A percentile compares a stretch with the other conserved stretches of the same genome.
These are phyloP conservation scores for Xiphorhynchus elegans DNA, from an alignment of 2,113 vertebrate genomes.

Conservation along the genomic window DNA sequence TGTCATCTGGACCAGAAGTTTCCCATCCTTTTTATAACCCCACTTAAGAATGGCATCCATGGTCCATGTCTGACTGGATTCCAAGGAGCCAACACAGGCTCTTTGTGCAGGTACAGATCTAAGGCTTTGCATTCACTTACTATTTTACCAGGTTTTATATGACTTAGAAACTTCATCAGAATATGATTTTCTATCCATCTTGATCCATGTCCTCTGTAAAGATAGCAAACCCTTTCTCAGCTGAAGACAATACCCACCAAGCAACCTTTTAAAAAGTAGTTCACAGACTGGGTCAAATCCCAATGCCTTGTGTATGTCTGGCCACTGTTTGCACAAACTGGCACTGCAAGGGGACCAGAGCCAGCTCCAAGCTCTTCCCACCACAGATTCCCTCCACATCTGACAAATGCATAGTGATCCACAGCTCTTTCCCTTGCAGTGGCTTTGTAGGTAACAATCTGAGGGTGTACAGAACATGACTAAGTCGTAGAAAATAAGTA, in stretches of 20 bases:
- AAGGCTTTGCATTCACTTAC: background rate
- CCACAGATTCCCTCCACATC: background rate
- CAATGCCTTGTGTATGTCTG: background rate
- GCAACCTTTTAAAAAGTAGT: background rate
- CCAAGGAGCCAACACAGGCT: background rate
- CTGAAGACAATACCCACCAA: background rate
- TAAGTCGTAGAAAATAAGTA: background rate
- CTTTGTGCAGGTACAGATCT: background rate
- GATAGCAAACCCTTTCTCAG: background rate
- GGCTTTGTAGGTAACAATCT: background rate
- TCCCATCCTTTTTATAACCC: background rate
- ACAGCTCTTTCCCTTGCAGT: background rate
- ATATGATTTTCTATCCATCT: background rate
- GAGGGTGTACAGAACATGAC: background rate
- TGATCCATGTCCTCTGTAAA: background rate
- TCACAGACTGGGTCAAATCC: background rate
- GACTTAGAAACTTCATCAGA: background rate
- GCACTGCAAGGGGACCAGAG: rapidly evolving
- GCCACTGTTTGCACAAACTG: background rate
- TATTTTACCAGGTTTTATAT: background rate
- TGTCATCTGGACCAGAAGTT: background rate
- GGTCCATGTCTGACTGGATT: background rate
- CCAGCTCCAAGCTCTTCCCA: background rate
- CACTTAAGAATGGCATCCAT: background rate
- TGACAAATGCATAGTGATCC: rapidly evolving